Evolutionary conservation across 1,140 invertebrate genomes (phyloP), one percentile per base, ranked within the genome.

Genomic region (Sycobia sp.): DNA sequence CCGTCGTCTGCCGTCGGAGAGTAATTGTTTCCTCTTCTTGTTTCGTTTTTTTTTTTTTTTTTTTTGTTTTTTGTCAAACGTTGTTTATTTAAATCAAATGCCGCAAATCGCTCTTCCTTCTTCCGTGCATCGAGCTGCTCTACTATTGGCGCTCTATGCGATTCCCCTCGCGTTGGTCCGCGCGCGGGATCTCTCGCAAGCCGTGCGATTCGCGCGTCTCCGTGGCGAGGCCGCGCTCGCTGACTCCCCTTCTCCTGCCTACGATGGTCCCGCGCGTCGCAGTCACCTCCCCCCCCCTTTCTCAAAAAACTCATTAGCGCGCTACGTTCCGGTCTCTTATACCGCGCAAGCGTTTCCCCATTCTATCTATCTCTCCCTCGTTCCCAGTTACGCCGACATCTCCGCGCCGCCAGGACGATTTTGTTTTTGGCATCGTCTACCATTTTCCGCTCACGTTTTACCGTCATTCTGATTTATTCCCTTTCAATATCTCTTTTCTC

Each of bases 291-390:
- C n/a, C n/a, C n/a, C n/a, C n/a, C n/a, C n/a, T n/a, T 69, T 68
- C 70, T 50, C 71, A 74, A 80, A 81, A 80, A 81, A 80, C 77
- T 81, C 78, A 79, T 81, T 81, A 81, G 79, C 74, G 76, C 74
- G 75, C 76, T 73, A 73, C 69, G 61, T n/a, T n/a, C n/a, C 65
- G 62, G 65, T 73, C 67, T 67, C 59, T 46, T 62, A 65, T 39
- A 47, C 43, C 11, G 18, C 41, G 32, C 25, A 16, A 41, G 25
- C 38, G 38, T 18, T 63, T 62, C 55, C 65, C 62, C 63, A 65
- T 61, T 60, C 18, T 32, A 14, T 32, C 22, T 49, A 14, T 27
- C 47, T 49, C n/a, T 49, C n/a, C 5, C 25, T 11, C 14, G 54
- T 13, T 11, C 29, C 29, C 5, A 7, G 29, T 32, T 11, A 11